Evolutionary conservation across 2,888 invertebrate species (phyloP).

Genomic region (Unio delphinus): DNA sequence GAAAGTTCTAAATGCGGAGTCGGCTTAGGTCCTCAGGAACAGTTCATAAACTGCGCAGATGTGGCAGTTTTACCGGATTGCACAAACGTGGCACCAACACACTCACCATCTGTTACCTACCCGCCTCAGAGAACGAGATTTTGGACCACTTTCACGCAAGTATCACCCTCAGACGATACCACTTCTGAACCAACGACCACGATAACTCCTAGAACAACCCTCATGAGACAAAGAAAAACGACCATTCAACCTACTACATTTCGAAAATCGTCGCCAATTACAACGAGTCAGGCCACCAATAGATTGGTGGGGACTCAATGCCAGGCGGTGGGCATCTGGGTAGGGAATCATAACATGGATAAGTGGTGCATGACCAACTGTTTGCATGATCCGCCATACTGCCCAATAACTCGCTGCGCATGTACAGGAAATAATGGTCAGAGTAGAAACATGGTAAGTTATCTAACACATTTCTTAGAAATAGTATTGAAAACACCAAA

Average conservation of each 20-base stretch:
- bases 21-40: conserved; percentile 33
- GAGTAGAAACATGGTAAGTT: too few relatives aligned
- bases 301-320: not conserved
- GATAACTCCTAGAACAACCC: not conserved
- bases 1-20: conserved; percentile 20
- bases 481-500: too few relatives aligned
- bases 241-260: not conserved
- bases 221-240: too few relatives aligned
- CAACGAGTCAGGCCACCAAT: too few relatives aligned
- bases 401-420: conserved; percentile 10
- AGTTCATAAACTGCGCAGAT: conserved; percentile 43
- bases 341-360: conserved; percentile 1
- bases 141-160: not conserved
- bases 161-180: not conserved
- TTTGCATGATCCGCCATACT: conserved; percentile 1
- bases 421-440: not conserved
- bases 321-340: conserved; percentile 6
- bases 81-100: conserved; percentile 2
- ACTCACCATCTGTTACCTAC: too few relatives aligned
- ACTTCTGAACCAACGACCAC: not conserved
- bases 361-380: conserved; percentile 17
- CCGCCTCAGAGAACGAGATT: not conserved
- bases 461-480: too few relatives aligned
- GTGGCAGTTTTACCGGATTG: conserved; percentile 22
- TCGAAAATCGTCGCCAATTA: not conserved